Percentiles rank a stretch among this genome's conserved stretches.
Evolutionary conservation across 2,113 vertebrate genomes (phyloP).

Genomic region (Hyla sarda): DNA sequence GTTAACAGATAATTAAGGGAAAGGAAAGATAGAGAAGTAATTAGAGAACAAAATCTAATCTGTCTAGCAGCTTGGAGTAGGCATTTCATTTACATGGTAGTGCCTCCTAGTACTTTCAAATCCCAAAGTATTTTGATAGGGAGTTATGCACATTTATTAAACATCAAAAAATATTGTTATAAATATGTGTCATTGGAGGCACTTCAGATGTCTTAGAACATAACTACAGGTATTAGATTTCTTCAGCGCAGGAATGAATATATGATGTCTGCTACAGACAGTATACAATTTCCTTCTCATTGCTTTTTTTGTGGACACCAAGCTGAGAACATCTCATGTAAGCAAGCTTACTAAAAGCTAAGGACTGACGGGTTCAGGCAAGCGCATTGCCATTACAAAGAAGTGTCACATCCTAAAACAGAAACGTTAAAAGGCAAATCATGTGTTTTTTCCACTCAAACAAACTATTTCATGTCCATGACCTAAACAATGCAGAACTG

Average conservation of each 20-base stretch:
- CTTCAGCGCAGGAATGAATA: background rate
- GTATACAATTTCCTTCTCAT: conserved; percentile 39
- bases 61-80: conserved; percentile 54
- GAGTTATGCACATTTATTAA: conserved; percentile 19
- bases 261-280: conserved; percentile 18
- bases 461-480: conserved; percentile 40
- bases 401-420: conserved; percentile 27
- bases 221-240: background rate
- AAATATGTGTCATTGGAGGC: conserved; percentile 28
- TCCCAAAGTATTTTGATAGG: conserved; percentile 32
- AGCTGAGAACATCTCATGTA: conserved; percentile 18
- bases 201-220: background rate
- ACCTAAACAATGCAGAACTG: conserved; percentile 20
- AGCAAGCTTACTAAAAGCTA: conserved; percentile 37
- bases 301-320: conserved; percentile 36
- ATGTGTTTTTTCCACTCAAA: conserved; percentile 19
- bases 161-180: conserved; percentile 1
- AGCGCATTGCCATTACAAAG: conserved; percentile 20
- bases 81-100: conserved; percentile 53
- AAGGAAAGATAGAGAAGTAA: conserved; percentile 49
- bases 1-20: conserved; percentile 57
- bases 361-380: conserved; percentile 16
- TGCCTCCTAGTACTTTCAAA: conserved; percentile 40
- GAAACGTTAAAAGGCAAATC: conserved; percentile 37
- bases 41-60: conserved; percentile 57